These are phyloP conservation scores for Ceyx cyanopectus DNA, from an alignment of 2,113 vertebrate species.

Conservation along the genomic window DNA sequence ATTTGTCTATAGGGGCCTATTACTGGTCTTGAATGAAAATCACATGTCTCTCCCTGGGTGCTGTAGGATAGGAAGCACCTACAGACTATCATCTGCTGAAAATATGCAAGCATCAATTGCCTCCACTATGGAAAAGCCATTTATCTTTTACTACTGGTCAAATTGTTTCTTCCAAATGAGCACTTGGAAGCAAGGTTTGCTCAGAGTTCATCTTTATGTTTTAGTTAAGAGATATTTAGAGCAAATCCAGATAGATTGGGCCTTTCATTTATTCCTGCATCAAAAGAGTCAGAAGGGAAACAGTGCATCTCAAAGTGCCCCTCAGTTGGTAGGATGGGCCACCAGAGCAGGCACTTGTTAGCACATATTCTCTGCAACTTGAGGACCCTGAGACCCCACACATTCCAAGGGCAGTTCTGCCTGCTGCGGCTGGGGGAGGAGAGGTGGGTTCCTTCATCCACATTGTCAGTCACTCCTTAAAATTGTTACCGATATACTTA, in stretches of 20 bases:
- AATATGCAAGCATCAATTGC: neutral
- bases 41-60: neutral
- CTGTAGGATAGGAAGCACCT: neutral
- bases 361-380: neutral
- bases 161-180: neutral
- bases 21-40: neutral
- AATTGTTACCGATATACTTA: neutral
- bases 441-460: neutral
- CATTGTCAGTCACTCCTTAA: rapidly evolving
- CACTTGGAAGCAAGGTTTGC: neutral
- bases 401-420: neutral
- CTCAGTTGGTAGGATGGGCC: neutral
- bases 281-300: neutral
- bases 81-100: neutral
- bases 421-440: neutral
- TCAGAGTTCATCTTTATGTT: neutral
- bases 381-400: rapidly evolving
- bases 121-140: rapidly evolving
- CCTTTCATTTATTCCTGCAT: neutral
- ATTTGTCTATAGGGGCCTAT: neutral
- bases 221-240: neutral
- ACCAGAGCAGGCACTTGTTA: neutral
- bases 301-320: rapidly evolving
- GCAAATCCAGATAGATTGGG: neutral
- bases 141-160: neutral